A percentile compares a stretch with the other conserved stretches of the same genome.
phyloP scores from a whole-genome alignment of 2,888 invertebrate species.

The Aphodius sticticus region DNA sequence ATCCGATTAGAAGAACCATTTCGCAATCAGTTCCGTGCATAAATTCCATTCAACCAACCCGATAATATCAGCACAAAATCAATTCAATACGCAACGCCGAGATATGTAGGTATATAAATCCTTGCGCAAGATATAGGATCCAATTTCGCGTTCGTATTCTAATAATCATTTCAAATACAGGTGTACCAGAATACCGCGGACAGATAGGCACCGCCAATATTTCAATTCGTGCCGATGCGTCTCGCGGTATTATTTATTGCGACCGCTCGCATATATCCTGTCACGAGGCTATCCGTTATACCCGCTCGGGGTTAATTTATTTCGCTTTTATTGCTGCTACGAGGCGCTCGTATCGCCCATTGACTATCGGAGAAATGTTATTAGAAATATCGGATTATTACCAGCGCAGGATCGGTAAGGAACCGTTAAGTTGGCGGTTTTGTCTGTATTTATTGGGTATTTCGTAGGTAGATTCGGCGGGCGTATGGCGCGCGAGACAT shows the following conservation, averaged over 20 bases:
- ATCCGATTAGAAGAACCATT: no score
- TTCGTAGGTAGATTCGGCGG: neutral
- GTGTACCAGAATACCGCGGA: neutral
- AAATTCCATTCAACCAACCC: neutral
- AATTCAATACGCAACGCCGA: neutral
- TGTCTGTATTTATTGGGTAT: neutral
- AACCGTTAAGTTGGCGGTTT: conserved; percentile 4
- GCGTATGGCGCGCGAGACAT: neutral
- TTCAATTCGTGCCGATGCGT: neutral
- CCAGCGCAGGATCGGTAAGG: neutral
- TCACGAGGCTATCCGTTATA: conserved; percentile 34
- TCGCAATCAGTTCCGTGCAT: neutral
- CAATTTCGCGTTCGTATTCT: neutral
- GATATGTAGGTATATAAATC: neutral
- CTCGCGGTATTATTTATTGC: conserved; percentile 33
- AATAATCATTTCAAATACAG: neutral
- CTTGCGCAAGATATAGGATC: neutral
- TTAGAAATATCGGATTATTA: neutral
- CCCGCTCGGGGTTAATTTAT: conserved; percentile 35
- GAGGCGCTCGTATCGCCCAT: conserved; percentile 4
- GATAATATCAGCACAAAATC: neutral
- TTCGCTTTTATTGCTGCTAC: conserved; percentile 38
- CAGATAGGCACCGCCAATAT: neutral
- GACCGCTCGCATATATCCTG: conserved; percentile 30
- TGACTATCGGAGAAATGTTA: neutral